Evolutionary conservation across 1,140 invertebrate genomes (phyloP).

Genomic region (Drosophila funebris): DNA sequence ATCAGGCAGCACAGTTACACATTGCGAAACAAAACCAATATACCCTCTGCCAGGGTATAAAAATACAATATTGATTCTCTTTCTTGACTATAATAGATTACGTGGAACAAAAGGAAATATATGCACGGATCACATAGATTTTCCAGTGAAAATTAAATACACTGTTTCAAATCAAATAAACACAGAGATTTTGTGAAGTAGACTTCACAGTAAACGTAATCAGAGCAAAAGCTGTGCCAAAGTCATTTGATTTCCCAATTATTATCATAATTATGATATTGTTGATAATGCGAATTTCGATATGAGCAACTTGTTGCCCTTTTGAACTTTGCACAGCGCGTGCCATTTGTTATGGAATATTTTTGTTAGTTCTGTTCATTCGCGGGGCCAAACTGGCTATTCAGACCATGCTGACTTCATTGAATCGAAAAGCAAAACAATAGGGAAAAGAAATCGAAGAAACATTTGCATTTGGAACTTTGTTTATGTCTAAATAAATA

Average conservation of each 20-base stretch:
- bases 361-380: not conserved
- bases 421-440: not conserved
- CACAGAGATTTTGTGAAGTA: too few species aligned
- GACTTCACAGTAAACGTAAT: not conserved
- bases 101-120: not conserved
- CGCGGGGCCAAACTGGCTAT: too few species aligned
- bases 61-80: not conserved
- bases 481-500: not conserved
- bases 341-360: too few species aligned
- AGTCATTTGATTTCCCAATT: not conserved
- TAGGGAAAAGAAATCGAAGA: not conserved
- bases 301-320: not conserved
- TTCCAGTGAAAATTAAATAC: not conserved
- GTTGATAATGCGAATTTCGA: not conserved
- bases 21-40: too few species aligned
- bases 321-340: not conserved
- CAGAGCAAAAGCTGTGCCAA: not conserved
- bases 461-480: constrained; percentile 8
- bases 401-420: not conserved
- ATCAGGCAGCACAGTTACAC: too few species aligned
- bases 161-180: not conserved
- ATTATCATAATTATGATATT: not conserved
- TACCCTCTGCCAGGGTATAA: too few species aligned
- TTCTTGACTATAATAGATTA: not conserved
- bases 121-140: not conserved